Evolutionary conservation across 1,140 invertebrate genomes (phyloP).

Genomic region (Stenopsyche tienmushanensis): DNA sequence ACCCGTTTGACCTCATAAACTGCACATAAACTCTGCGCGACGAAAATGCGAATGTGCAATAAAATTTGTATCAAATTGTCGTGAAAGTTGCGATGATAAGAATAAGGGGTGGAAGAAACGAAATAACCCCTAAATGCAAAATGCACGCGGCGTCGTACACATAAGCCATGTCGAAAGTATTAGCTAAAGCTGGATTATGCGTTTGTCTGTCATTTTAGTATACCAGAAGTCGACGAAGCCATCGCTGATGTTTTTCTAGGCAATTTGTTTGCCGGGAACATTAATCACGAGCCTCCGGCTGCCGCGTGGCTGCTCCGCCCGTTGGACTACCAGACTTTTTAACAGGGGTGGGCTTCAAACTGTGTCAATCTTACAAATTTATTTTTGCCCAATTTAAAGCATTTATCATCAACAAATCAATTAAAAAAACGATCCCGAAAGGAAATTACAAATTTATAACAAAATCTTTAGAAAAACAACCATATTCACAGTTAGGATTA

Average conservation of each 20-base stretch:
- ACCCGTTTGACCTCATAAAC: background rate
- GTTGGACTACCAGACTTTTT: background rate
- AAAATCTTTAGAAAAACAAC: too few species aligned
- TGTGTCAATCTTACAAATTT: too few species aligned
- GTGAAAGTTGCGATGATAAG: too few species aligned
- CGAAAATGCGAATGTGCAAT: background rate
- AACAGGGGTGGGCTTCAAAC: background rate
- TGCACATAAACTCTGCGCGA: background rate
- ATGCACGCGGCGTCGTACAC: background rate
- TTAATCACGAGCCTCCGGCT: constrained; percentile 45
- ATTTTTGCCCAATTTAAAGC: too few species aligned
- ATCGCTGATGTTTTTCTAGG: constrained; percentile 48
- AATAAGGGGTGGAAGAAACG: too few species aligned
- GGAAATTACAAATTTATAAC: too few species aligned
- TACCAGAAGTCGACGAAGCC: constrained; percentile 14
- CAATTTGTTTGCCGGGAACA: constrained; percentile 50
- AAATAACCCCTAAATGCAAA: too few species aligned
- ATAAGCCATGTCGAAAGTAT: background rate
- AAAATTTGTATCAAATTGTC: too few species aligned
- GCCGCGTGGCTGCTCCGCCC: constrained; percentile 14
- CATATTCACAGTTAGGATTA: too few species aligned
- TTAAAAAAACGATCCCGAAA: too few species aligned
- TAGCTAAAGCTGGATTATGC: background rate
- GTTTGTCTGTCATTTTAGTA: constrained; percentile 6
- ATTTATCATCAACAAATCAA: too few species aligned